phyloP scores from a whole-genome alignment of 2,888 invertebrate species.

The Invenusta paracnida region DNA sequence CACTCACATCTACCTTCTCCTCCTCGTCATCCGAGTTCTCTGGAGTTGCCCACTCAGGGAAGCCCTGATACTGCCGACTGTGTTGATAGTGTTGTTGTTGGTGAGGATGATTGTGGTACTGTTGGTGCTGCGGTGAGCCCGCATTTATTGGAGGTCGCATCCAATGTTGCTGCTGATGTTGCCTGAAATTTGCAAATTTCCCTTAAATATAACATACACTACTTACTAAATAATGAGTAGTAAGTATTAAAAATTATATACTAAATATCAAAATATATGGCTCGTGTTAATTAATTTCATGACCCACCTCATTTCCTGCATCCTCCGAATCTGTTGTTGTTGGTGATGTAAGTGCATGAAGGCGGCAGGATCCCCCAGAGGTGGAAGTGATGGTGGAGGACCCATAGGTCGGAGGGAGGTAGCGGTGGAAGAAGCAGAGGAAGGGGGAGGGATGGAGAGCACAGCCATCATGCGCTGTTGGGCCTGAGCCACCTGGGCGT shows the following conservation, averaged over 20 bases:
- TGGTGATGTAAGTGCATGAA: neutral
- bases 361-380: neutral
- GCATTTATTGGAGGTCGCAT: no score
- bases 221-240: no score
- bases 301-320: neutral
- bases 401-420: neutral
- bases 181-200: no score
- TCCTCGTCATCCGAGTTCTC: neutral
- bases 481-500: neutral
- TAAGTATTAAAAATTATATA: no score
- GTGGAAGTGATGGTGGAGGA: neutral
- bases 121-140: neutral
- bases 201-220: no score
- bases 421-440: no score
- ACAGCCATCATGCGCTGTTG: neutral
- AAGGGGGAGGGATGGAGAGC: neutral
- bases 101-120: neutral
- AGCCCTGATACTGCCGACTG: neutral
- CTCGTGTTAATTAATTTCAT: no score
- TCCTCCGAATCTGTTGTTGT: neutral
- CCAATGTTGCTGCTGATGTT: no score
- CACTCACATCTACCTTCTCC: slow-evolving; percentile 55
- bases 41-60: neutral
- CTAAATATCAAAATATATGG: no score
- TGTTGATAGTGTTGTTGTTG: neutral